Evolutionary conservation across 2,797 vertebrate genomes (phyloP), one percentile per base, ranked within the genome.

Genomic region (Pogonophryne albipinna): DNA sequence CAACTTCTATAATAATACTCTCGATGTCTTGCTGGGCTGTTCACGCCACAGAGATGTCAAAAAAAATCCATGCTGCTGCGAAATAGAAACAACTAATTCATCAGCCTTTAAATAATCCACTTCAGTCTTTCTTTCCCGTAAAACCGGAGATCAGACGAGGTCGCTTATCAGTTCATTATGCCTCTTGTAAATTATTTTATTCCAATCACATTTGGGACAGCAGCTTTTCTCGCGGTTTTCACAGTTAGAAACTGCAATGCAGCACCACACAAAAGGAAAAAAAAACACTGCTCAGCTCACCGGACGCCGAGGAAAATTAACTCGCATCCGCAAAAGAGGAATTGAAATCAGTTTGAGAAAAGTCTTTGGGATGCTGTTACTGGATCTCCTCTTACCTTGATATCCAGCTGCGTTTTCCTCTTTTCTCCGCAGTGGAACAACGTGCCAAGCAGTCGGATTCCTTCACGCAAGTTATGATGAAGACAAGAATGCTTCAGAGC

Each of bases 201-300:
- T 95, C 93, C 89, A 89, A 86, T 93, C 93, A 92, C 93, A 92
- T 89, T 85, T 82, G 90, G 94, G 93, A 93, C 87, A 87, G 79
- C 76, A 55, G 83, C 84, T 91, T 87, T 86, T 88, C 87, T 90
- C 71, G 74, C 84, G 76, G 86, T 90, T 93, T 84, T 82, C 89
- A 89, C 91, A 90, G 87, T 93, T 93, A 84, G 85, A 94, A 95
- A 95, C 95, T 95, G 95, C 95, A 95, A 95, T 95, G 95, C 95
- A 95, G 94, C 92, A 95, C 81, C 85, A 79, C 92, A 94, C 93
- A 95, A 94, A 95, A 94, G 84, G 70, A 47, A 31, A 63, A 81
- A 74, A 84, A 83, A 58, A 46, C 57, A 79, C 84, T 50, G 85
- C 85, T 84, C 87, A 66, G 71, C 85, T 94, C 86, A 84, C 79